Evolutionary conservation across 2,113 vertebrate species (phyloP), one percentile per base, ranked within the genome.

Genomic region (Hassar affinis): DNA sequence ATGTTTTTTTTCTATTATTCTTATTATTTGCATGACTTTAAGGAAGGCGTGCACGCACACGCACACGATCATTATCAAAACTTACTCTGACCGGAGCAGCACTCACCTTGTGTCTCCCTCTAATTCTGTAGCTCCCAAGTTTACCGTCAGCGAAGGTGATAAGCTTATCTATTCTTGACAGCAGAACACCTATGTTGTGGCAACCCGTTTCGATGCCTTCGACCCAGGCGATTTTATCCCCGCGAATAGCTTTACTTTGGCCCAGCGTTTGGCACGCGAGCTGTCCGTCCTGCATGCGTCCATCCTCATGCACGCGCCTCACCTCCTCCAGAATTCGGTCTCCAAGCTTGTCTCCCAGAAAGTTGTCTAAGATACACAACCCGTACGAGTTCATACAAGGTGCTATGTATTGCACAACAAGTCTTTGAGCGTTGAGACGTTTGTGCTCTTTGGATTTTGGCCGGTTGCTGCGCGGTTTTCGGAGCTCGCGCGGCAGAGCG

Each of bases 221-320:
- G 47, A 93, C 90, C 92, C 92, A 93, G 17, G 86, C 80, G 30
- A 93, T 91, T 85, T 90, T 79, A 82, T 93, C 92, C 84, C 92
- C 92, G 68, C 92, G 90, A 84, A 92, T 90, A 7, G 86, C 86
- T 71, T 86, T 84, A 85, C 64, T 91, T 83, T 86, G 80, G 62
- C 78, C 86, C 17, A 82, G 77, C 18, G 82, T 86, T 69, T 85
- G 89, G 52, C 88, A 85, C 35, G 88, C 92, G 49, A 93, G 56
- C 84, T 90, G 89, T 25, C 92, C 92, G 54, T 91, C 90, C 85
- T 89, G 86, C 82, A 93, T 89, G 52, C 35, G 85, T 25, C 86
- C 92, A 54, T 87, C 83, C 61, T 84, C 80, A 38, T 91, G 86
- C 75, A 93, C 85, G 59, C 87, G 83, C 66, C 42, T 71, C 20